These are phyloP conservation scores for Thinocorus orbignyianus DNA, from an alignment of 2,113 vertebrate genomes.

Conservation along the genomic window DNA sequence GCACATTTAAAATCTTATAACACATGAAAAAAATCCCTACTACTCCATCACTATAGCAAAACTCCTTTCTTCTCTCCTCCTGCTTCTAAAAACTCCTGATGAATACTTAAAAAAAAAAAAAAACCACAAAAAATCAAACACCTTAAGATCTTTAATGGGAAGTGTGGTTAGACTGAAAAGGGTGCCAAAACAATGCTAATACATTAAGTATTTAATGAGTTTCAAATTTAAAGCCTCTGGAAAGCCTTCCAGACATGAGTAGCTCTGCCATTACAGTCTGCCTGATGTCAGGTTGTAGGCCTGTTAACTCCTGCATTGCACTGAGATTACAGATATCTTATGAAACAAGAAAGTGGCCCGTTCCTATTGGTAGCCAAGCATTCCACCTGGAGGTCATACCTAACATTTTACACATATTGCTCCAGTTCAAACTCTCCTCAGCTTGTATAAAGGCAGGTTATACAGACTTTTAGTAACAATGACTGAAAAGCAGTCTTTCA, in stretches of 20 bases:
- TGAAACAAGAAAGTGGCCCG: not conserved
- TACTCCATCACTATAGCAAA: not conserved
- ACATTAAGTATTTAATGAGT: not conserved
- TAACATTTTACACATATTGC: not conserved
- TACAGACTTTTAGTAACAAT: not conserved
- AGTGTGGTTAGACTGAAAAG: not conserved
- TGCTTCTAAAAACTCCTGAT: not conserved
- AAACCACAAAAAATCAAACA: too few species aligned
- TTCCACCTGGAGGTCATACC: not conserved
- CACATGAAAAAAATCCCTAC: not conserved
- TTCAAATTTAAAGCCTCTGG: not conserved
- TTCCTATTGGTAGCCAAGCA: not conserved
- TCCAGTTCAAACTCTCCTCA: not conserved
- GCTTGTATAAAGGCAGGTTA: not conserved
- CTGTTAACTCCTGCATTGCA: not conserved
- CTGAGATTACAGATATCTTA: rapidly evolving
- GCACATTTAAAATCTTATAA: not conserved
- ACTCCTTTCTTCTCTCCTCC: not conserved
- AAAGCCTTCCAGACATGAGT: not conserved
- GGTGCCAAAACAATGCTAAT: not conserved
- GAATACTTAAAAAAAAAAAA: not conserved
- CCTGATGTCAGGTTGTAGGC: not conserved
- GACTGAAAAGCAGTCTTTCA: not conserved
- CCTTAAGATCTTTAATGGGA: not conserved
- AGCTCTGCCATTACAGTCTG: not conserved